A percentile compares a stretch with the other conserved stretches of the same genome.
Conservation (phyloP, 2,888 invertebrate genomes). For the Chymomyza amoena region DNA sequence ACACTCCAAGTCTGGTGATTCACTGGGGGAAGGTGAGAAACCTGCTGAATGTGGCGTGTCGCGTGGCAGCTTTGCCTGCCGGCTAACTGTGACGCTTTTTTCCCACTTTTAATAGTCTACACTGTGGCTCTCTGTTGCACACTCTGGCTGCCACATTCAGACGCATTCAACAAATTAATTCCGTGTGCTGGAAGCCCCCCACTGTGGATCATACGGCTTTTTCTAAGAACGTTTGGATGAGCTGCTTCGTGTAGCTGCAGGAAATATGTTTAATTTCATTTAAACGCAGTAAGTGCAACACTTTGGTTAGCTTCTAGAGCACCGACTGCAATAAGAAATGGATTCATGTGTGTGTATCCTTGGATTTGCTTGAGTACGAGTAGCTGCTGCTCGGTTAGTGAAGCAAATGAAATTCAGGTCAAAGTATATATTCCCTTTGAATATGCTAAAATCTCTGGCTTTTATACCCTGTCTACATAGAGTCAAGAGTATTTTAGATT, state of each 20-base stretch:
- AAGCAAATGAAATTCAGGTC: background rate
- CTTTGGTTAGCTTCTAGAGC: conserved; percentile 55
- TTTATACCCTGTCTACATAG: too few species aligned
- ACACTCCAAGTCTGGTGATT: conserved; percentile 57
- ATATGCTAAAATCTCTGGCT: background rate
- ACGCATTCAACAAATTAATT: conserved; percentile 68
- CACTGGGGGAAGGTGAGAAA: conserved; percentile 37
- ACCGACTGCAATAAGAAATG: background rate
- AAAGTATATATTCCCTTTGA: too few species aligned
- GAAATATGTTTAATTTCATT: conserved; percentile 70
- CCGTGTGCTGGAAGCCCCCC: conserved; percentile 17
- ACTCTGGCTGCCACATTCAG: conserved; percentile 18
- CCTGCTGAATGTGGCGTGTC: background rate
- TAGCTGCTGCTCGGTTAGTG: background rate
- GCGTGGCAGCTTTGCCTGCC: conserved; percentile 5
- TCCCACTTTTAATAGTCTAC: background rate
- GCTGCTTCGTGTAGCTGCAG: conserved; percentile 55
- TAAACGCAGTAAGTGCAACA: conserved; percentile 69
- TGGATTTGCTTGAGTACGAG: too few species aligned
- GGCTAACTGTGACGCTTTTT: background rate
- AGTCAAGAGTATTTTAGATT: too few species aligned
- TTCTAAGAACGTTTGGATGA: conserved; percentile 4
- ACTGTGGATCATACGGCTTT: conserved; percentile 8
- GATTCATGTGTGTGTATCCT: too few species aligned
- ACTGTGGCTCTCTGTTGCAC: background rate